These are phyloP conservation scores for Xanthorhoe spadicearia DNA, from an alignment of 2,888 invertebrate genomes.

Conservation along the genomic window DNA sequence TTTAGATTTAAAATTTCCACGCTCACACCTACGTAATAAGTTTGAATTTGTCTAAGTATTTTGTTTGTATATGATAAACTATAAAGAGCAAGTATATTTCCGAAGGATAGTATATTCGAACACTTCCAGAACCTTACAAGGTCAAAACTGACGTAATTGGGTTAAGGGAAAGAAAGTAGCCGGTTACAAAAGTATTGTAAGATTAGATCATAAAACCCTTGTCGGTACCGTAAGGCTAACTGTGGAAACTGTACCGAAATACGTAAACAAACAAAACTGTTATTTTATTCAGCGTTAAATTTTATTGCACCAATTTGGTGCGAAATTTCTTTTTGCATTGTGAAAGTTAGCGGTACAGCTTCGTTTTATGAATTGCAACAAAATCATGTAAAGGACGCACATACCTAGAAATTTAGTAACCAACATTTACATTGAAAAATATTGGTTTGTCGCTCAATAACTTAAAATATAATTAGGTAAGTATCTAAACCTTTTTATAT, in stretches of 20 bases:
- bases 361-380: background rate
- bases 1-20: no score
- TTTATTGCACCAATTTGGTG: conserved; percentile 46
- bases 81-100: no score
- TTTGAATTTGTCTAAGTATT: no score
- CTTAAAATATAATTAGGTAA: no score
- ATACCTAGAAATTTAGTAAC: background rate
- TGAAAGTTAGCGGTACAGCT: conserved; percentile 18
- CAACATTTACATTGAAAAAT: no score
- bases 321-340: conserved; percentile 30
- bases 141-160: background rate
- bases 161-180: conserved; percentile 24
- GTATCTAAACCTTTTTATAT: no score
- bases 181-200: conserved; percentile 31
- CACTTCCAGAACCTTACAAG: background rate
- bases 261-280: conserved; percentile 35
- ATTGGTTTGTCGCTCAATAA: no score
- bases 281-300: conserved; percentile 34
- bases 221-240: conserved; percentile 13
- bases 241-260: conserved; percentile 7
- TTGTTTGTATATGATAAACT: no score
- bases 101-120: background rate
- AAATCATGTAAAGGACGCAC: background rate
- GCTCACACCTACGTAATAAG: no score
- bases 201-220: conserved; percentile 17